Evolutionary conservation across 2,113 vertebrate species (phyloP).

Genomic region (Plecturocebus donacophilus): DNA sequence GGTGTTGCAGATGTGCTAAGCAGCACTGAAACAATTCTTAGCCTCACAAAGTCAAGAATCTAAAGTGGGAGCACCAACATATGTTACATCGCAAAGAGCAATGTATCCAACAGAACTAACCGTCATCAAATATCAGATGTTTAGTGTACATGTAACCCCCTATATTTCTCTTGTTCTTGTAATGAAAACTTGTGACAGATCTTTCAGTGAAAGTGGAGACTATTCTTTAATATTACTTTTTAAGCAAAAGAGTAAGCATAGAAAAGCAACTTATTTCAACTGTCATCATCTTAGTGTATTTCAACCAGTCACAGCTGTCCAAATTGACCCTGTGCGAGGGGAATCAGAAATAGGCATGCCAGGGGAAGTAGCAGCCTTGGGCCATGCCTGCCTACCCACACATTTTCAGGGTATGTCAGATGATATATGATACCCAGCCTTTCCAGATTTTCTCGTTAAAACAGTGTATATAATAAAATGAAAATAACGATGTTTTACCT

Average conservation of each 20-base stretch:
- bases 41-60: neutral
- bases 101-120: neutral
- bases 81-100: neutral
- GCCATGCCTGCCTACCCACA: neutral
- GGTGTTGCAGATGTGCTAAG: neutral
- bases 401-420: neutral
- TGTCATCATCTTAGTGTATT: conserved; percentile 6
- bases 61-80: neutral
- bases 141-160: neutral
- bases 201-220: neutral
- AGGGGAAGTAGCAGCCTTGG: neutral
- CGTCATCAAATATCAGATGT: neutral
- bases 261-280: neutral
- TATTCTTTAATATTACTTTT: neutral
- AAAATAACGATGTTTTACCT: conserved; percentile 82
- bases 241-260: neutral
- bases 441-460: conserved; percentile 77
- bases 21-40: neutral
- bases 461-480: conserved; percentile 77
- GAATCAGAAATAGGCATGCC: neutral
- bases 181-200: neutral
- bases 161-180: neutral
- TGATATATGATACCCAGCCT: neutral
- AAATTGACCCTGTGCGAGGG: neutral
- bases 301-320: neutral